Evolutionary conservation across 1,140 invertebrate species (phyloP).

Genomic region (Hyles euphorbiae): DNA sequence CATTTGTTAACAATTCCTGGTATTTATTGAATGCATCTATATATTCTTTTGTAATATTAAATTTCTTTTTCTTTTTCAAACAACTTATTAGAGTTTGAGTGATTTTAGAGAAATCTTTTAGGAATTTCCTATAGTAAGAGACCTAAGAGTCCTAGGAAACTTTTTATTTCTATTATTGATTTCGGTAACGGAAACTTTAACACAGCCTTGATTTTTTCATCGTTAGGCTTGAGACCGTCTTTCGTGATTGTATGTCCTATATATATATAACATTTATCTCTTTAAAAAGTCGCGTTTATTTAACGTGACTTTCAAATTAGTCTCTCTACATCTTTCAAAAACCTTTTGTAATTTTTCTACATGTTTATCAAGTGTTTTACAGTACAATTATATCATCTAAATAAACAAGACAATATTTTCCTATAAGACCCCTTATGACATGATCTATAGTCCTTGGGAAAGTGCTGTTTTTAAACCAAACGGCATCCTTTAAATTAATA

Average conservation of each 20-base stretch:
- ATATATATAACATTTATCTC: not conserved
- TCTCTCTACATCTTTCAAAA: not conserved
- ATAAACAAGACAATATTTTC: not conserved
- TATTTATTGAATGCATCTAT: not conserved
- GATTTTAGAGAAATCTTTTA: constrained; percentile 2
- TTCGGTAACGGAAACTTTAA: constrained; percentile 27
- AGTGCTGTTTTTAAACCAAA: not conserved
- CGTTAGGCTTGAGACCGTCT: constrained; percentile 28
- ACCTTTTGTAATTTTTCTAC: not conserved
- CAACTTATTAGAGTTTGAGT: not conserved
- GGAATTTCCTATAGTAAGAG: constrained; percentile 1
- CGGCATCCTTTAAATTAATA: constrained; percentile 5
- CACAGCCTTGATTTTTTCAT: constrained; percentile 29
- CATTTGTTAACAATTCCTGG: constrained; percentile 4
- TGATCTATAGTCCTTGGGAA: not conserved
- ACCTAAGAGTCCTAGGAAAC: constrained; percentile 3
- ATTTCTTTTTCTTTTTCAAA: not conserved
- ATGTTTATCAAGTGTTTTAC: not conserved
- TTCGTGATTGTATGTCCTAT: constrained; percentile 24
- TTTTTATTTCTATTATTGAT: constrained; percentile 6
- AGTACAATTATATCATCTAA: constrained; percentile 4
- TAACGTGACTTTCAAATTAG: constrained; percentile 1
- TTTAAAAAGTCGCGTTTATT: constrained; percentile 2
- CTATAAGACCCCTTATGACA: not conserved
- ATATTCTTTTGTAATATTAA: constrained; percentile 1